phyloP scores from a whole-genome alignment of 2,888 invertebrate genomes.

The Rhorus exstirpatorius region DNA sequence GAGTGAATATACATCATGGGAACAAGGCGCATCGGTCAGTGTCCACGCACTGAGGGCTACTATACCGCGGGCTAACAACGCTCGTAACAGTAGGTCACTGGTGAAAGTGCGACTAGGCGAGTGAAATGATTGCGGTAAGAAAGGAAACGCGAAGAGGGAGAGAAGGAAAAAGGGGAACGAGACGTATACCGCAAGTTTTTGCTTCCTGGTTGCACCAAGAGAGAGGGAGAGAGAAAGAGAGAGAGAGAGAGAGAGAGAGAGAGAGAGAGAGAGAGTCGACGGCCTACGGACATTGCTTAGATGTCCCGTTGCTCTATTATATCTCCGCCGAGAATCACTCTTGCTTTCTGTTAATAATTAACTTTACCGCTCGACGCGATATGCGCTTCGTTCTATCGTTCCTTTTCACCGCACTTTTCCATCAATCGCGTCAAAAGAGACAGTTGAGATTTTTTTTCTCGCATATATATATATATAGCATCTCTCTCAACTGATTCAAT shows the following conservation, averaged over 20 bases:
- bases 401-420: not conserved
- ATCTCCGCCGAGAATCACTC: constrained; percentile 45
- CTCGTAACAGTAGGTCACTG: constrained; percentile 84
- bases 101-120: constrained; percentile 84
- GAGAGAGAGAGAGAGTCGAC: constrained; percentile 49
- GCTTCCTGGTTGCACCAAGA: too few relatives aligned
- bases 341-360: constrained; percentile 60
- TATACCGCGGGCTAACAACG: constrained; percentile 44
- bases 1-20: constrained; percentile 8
- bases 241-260: constrained; percentile 60
- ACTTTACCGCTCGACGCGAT: constrained; percentile 9
- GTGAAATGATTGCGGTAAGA: constrained; percentile 80
- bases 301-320: constrained; percentile 46
- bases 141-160: constrained; percentile 78
- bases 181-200: too few relatives aligned
- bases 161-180: too few relatives aligned
- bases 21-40: constrained; percentile 25
- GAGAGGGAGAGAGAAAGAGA: constrained; percentile 59
- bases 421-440: not conserved
- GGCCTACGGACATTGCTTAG: constrained; percentile 56
- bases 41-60: constrained; percentile 34
- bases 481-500: too few relatives aligned
- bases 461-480: too few relatives aligned
- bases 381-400: constrained; percentile 18
- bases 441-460: not conserved